Conservation (phyloP, 2,113 vertebrate species). For the Hystrix cristata region DNA sequence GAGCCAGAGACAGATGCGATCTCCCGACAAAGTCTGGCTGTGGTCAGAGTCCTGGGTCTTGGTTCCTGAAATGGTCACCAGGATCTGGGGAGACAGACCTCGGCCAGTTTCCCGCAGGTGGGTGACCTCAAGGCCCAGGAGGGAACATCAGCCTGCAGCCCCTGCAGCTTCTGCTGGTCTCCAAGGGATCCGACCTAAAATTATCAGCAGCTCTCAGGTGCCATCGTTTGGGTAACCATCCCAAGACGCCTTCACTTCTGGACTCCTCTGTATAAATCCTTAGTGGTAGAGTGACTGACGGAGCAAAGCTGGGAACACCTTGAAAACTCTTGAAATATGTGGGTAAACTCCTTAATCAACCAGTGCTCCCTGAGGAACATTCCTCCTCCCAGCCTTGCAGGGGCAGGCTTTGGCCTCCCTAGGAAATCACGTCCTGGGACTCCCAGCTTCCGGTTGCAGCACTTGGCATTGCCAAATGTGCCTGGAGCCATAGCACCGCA, state of each 20-base stretch:
- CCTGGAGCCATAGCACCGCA: accelerated
- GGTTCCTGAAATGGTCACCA: background rate
- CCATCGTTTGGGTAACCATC: background rate
- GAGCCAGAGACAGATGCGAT: no score
- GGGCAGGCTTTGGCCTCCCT: background rate
- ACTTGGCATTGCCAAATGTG: accelerated
- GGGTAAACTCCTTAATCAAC: background rate
- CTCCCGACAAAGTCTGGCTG: background rate
- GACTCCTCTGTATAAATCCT: background rate
- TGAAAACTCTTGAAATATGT: background rate
- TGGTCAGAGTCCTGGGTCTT: background rate
- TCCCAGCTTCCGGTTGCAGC: background rate
- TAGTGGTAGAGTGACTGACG: no score
- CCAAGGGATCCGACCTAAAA: background rate
- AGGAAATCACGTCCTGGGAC: background rate
- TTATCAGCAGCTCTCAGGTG: background rate
- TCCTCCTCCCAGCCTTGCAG: background rate
- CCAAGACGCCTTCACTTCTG: background rate
- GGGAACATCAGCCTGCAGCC: background rate
- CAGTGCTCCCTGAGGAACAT: background rate
- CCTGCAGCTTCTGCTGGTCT: background rate
- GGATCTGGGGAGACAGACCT: no score
- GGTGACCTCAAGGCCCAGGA: background rate
- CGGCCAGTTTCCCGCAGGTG: background rate
- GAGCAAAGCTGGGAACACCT: background rate